Base-by-base conservation (phyloP, 2,888 invertebrate genomes). In the Gandaritis pyraliata region DNA sequence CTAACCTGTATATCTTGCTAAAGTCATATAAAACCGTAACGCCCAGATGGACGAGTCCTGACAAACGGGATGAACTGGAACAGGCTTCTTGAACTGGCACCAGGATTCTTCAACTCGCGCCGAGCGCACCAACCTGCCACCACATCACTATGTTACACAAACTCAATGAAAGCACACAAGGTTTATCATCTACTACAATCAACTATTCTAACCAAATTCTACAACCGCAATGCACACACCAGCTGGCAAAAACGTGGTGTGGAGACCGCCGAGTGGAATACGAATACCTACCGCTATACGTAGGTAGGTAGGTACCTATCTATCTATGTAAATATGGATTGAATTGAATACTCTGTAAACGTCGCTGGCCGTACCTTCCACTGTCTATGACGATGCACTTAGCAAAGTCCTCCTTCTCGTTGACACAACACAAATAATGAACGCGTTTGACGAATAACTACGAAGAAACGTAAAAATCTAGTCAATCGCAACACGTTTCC, bases 21-120 rank as follows among this genome's bases (percentile, higher is more conserved):
- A 97, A 97, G 97, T 97, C 97, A 97, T 97, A 97, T 97, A 97
- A 97, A 96, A 96, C 94, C 95, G 94, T 96, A 95, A 94, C 96
- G 96, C 96, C 96, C 96, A 94, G 94, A 94, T 95, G 96, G 96
- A 96, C 96, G 96, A 94, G 92, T 92, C 92, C 92, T 86, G 87
- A 82, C 88, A 85, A 88, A 87, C 85, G 87, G 87, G 90, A 89
- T 87, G 88, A 92, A 93, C 87, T 86, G 87, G 87, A 86, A 83
- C 88, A 88, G 81, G 83, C 83, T 80, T 82, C 83, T 72, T 73
- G 70, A 80, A 81, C 81, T 80, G 77, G 80, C 81, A 85, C 85
- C 87, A 83, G 82, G 81, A 85, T 81, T 81, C 83, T 76, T 79
- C 80, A 85, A 78, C 81, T 82, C 81, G 81, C 85, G 86, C 88